Base-by-base conservation (phyloP, 2,888 invertebrate species). In the Ditylenchus weischeri region DNA sequence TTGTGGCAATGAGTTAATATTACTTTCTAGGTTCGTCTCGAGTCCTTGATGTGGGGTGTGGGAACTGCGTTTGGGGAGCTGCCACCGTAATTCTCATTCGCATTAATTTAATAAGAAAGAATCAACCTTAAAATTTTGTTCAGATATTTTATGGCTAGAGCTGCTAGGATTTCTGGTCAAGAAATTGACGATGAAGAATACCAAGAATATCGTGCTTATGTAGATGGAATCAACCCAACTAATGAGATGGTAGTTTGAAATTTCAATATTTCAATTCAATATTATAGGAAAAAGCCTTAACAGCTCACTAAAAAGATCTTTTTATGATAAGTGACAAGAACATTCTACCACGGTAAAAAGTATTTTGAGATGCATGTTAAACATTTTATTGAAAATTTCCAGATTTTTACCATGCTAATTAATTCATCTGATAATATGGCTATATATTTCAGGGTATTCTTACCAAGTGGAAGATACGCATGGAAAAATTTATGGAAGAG, bases 11-110 rank as follows among this genome's bases (percentile, higher is more conserved):
- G 5, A 54, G 23, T 54, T 11, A 54, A 54, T 54, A 29, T 54
- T n/a, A 13, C 3, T 21, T 54, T 54, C 38, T 19, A 67, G 66
- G 90, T 94, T 23, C 89, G 94, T 35, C 86, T 94, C 73, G 98
- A 98, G 86, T 91, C 93, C 15, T 91, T 96, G 88, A 90, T 96
- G 87, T 98, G 98, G 98, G 86, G 87, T 48, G 85, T 85, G 43
- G 87, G 98, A 6, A 99, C 98, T 0, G 98, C 98, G 0, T 86
- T 99, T n/a, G 98, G 98, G 0, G 98, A 99, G 84, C 85, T 99
- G 75, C 98, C 98, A 4, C 98, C 98, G 43, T 43, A 43, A 43
- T 2, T 43, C 8, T 43, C 8, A 6, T 43, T 43, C 15, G n/a
- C n/a, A 43, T 43, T 13, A 13, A 43, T 43, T 43, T 43, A 1